A percentile compares a stretch with the other conserved stretches of the same genome.
Conservation (phyloP, 2,888 invertebrate genomes). For the Philhelius pedissequus region DNA sequence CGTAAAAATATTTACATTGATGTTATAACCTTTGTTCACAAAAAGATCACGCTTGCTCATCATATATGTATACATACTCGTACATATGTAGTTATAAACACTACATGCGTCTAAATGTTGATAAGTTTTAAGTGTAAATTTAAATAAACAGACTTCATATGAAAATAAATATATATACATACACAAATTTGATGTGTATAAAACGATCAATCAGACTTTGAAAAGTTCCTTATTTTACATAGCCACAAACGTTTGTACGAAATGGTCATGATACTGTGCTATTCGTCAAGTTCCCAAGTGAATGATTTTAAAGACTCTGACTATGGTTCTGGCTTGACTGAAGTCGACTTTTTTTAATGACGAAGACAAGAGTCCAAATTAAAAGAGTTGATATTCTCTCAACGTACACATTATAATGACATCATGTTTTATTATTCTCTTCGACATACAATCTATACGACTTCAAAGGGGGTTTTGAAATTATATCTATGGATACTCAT, state of each 20-base stretch:
- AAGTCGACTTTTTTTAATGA: not conserved
- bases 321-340: not conserved
- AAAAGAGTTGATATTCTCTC: conserved; percentile 43
- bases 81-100: not conserved
- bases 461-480: conserved; percentile 22
- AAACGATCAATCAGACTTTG: not conserved
- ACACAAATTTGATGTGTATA: not conserved
- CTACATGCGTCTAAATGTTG: not conserved
- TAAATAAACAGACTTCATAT: conserved; percentile 3
- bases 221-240: no score
- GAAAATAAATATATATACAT: not conserved
- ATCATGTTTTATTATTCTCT: conserved; percentile 67
- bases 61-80: no score
- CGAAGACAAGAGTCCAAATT: conserved; percentile 2
- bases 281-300: not conserved
- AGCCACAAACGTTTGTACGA: no score
- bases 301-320: not conserved
- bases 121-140: conserved; percentile 51
- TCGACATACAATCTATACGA: conserved; percentile 43
- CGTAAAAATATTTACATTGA: no score
- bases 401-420: conserved; percentile 54
- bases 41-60: no score
- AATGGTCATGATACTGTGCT: not conserved
- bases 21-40: no score
- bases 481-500: conserved; percentile 6